A percentile compares a stretch with the other conserved stretches of the same genome.
phyloP scores from a whole-genome alignment of 1,140 invertebrate genomes.

The Nasonia vitripennis region DNA sequence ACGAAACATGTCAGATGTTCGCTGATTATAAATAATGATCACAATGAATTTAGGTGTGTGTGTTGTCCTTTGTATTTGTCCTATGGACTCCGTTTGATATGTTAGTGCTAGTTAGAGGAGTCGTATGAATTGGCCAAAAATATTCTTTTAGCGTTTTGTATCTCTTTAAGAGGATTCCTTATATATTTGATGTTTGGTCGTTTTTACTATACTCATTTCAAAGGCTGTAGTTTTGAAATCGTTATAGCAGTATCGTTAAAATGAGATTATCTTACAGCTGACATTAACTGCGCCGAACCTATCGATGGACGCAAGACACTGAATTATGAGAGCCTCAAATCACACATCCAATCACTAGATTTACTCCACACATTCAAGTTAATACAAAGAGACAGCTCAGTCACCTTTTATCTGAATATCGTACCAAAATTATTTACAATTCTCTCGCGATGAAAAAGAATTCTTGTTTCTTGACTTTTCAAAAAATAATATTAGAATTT shows the following conservation, averaged over 20 bases:
- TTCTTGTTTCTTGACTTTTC: constrained; percentile 26
- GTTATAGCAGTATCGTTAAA: constrained; percentile 37
- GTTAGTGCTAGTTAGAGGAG: constrained; percentile 45
- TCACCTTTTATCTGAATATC: constrained; percentile 38
- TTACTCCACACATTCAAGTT: constrained; percentile 59
- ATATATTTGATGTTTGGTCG: constrained; percentile 46
- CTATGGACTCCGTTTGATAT: constrained; percentile 49
- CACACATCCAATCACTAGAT: constrained; percentile 60
- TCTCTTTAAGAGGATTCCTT: constrained; percentile 2
- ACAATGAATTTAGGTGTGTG: no score
- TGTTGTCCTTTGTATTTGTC: not conserved
- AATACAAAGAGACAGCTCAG: constrained; percentile 61
- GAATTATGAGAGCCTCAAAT: constrained; percentile 54
- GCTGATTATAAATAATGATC: not conserved
- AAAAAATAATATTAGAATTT: constrained; percentile 41
- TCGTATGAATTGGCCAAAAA: constrained; percentile 49
- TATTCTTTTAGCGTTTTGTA: constrained; percentile 44
- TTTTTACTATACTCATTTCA: constrained; percentile 38
- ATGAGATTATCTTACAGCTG: constrained; percentile 49
- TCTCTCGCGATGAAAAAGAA: constrained; percentile 26
- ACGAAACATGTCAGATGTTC: not conserved
- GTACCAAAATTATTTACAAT: constrained; percentile 49
- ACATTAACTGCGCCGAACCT: constrained; percentile 45
- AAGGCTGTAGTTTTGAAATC: constrained; percentile 47
- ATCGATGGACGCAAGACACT: constrained; percentile 49